A percentile compares a stretch with the other conserved stretches of the same genome.
phyloP scores from a whole-genome alignment of 1,140 invertebrate genomes.

The Ceratosolen fusciceps region DNA sequence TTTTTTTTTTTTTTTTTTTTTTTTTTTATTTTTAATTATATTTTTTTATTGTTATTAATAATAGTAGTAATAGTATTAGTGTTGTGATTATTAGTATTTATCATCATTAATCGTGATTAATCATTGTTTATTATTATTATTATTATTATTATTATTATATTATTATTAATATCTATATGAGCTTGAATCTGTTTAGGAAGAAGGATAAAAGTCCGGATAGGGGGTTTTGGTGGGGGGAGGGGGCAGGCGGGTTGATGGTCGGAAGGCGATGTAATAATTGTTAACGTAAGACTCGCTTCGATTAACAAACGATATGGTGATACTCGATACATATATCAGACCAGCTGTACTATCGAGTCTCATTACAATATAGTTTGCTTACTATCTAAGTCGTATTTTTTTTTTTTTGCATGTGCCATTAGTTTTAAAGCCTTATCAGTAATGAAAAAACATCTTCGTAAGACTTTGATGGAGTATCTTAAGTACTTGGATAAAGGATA shows the following conservation, averaged over 20 bases:
- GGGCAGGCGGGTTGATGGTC: no score
- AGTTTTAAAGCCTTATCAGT: conserved; percentile 7
- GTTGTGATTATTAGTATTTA: no score
- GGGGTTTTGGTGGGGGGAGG: no score
- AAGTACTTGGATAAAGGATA: conserved; percentile 52
- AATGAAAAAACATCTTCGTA: conserved; percentile 14
- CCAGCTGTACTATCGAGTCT: conserved; percentile 69
- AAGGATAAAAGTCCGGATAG: not conserved
- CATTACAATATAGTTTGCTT: conserved; percentile 58
- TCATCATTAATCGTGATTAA: no score
- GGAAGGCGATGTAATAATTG: conserved; percentile 32
- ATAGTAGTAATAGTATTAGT: no score
- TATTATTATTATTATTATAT: no score
- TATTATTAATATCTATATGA: conserved; percentile 44
- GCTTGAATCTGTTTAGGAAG: not conserved
- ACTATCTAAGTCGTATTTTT: conserved; percentile 46
- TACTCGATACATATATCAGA: conserved; percentile 64
- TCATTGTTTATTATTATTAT: no score
- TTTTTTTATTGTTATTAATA: no score
- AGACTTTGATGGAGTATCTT: conserved; percentile 48
- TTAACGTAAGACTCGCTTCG: conserved; percentile 41
- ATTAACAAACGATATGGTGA: conserved; percentile 59
- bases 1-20: conserved; percentile 28
- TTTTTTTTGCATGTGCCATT: conserved; percentile 23
- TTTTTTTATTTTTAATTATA: no score